Evolutionary conservation across 2,888 invertebrate species (phyloP).

Genomic region (Ectemnius lituratus): DNA sequence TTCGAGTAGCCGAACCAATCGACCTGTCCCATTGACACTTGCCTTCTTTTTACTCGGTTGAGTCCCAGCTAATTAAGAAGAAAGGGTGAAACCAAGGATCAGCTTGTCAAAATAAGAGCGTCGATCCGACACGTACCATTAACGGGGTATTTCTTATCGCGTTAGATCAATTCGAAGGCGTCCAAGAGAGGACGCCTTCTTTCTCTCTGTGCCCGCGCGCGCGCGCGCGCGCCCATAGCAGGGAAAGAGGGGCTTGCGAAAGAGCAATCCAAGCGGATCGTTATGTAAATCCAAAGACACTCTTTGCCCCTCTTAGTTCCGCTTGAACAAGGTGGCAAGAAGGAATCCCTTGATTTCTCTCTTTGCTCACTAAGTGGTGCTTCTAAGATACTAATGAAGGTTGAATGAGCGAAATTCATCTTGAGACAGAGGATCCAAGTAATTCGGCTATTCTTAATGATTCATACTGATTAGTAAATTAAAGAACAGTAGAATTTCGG

Average conservation of each 20-base stretch:
- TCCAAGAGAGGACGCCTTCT: background rate
- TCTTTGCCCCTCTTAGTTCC: background rate
- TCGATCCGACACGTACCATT: conserved; percentile 57
- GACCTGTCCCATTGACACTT: conserved; percentile 46
- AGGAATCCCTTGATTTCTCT: background rate
- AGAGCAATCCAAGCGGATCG: conserved; percentile 12
- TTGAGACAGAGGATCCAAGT: too few species aligned
- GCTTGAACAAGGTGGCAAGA: conserved; percentile 21
- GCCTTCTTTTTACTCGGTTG: conserved; percentile 33
- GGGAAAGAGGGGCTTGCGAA: conserved; percentile 20
- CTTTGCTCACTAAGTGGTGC: background rate
- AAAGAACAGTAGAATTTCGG: too few species aligned
- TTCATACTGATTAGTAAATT: too few species aligned
- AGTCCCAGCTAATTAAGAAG: conserved; percentile 52
- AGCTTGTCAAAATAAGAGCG: conserved; percentile 56
- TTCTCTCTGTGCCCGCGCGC: too few species aligned
- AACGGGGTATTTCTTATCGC: conserved; percentile 36
- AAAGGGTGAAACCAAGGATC: conserved; percentile 35
- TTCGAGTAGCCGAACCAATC: too few species aligned
- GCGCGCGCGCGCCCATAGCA: too few species aligned
- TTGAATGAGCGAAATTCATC: too few species aligned
- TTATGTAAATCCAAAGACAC: conserved; percentile 15
- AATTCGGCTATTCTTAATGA: too few species aligned
- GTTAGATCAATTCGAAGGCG: conserved; percentile 52
- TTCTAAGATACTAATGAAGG: background rate